A percentile compares a stretch with the other conserved stretches of the same genome.
Conservation (phyloP, 2,113 vertebrate species). For the Pteronura brasiliensis region DNA sequence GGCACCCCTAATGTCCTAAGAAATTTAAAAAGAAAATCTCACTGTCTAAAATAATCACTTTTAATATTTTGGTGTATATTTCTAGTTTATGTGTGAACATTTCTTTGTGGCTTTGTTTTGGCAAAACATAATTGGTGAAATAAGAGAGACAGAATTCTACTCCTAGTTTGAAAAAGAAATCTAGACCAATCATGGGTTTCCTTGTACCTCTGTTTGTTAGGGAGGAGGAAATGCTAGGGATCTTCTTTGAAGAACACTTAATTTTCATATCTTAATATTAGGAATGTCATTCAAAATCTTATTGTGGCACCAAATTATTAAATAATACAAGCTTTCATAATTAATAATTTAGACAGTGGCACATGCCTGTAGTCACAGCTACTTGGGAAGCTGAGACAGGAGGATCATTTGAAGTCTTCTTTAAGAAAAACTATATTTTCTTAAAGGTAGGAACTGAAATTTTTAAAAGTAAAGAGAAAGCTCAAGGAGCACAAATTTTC, state of each 20-base stretch:
- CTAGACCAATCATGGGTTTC: background rate
- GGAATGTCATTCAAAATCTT: background rate
- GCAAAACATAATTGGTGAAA: background rate
- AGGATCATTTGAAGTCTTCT: background rate
- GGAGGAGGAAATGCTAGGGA: background rate
- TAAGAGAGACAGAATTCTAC: background rate
- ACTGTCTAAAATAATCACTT: background rate
- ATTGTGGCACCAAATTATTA: background rate
- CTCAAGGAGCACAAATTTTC: background rate
- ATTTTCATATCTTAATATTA: background rate
- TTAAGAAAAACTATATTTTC: background rate
- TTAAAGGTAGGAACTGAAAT: background rate
- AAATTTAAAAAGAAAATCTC: background rate
- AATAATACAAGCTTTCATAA: background rate
- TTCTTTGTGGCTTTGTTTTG: background rate
- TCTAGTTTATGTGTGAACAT: background rate
- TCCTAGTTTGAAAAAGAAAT: background rate
- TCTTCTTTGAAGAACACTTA: background rate
- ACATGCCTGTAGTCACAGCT: background rate
- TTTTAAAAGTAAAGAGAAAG: background rate
- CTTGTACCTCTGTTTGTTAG: background rate
- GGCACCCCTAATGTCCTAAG: background rate
- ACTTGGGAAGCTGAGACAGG: background rate
- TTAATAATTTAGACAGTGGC: background rate
- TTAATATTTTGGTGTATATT: background rate